Evolutionary conservation across 1,140 invertebrate genomes (phyloP), one percentile per base, ranked within the genome.

Genomic region (Ridgeia piscesae): DNA sequence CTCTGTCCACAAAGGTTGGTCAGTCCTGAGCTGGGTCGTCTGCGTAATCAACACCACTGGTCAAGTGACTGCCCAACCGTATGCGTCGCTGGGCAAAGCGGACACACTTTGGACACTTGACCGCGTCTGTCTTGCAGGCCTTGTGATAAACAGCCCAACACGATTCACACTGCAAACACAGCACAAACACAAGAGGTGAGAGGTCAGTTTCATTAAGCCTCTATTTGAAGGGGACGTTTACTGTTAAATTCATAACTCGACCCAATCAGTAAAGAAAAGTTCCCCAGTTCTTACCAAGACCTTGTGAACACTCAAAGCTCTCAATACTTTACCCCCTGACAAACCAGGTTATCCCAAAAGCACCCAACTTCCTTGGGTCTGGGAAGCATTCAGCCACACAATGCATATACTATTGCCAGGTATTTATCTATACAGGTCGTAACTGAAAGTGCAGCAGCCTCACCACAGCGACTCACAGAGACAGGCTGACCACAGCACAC

Each of bases 81-180:
- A 77, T 14, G 17, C 27, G 58, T 11, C 89, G 34, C 34, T 27
- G 34, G 17, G 35, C 34, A 33, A n/a, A 48, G 33, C 91, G 91
- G 17, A 21, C 91, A 58, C 91, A 91, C 34, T 91, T 91, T 14
- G 91, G 91, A n/a, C 91, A 91, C 34, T 6, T 33, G 42, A 35
- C 48, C 42, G 42, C 2, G 34, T 35, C 34, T 17, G 34, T 91
- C 8, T 50, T 91, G 42, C 91, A 91, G 34, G 34, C 34, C 42
- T 91, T 91, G 42, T 91, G 91, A 48, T 91, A 91, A 27, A 91
- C 91, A 6, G 91, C 34, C 33, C 48, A 17, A n/a, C 91, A 91
- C 1, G 9, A 11, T 1, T 33, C 91, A 91, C 91, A 91, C 91
- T 91, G 91, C 58, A 77, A 77, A 31, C 58, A 77, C 58, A 77